phyloP scores from a whole-genome alignment of 2,888 invertebrate species.

The Junonia oenone region DNA sequence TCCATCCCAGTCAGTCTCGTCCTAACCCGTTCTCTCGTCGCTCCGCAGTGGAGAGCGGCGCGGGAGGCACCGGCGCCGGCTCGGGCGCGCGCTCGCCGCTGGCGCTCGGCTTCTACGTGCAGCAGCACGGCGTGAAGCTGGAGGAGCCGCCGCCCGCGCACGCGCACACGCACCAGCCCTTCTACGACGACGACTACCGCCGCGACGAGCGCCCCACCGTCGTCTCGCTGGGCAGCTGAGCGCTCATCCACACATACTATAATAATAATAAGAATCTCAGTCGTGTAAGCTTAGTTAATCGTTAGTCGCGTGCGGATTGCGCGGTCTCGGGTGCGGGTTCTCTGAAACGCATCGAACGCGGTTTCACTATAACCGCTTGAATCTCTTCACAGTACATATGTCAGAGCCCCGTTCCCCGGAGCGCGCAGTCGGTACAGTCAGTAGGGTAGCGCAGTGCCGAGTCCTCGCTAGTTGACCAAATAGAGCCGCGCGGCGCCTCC shows the following conservation, averaged over 20 bases:
- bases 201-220: slow-evolving; percentile 70
- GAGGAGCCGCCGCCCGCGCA: slow-evolving; percentile 57
- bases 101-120: slow-evolving; percentile 57
- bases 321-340: slow-evolving; percentile 33
- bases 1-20: no score
- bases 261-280: slow-evolving; percentile 46
- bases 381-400: no score
- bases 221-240: slow-evolving; percentile 73
- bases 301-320: slow-evolving; percentile 4
- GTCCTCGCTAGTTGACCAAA: slow-evolving; percentile 52
- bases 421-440: no score
- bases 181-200: slow-evolving; percentile 51
- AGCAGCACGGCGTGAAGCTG: slow-evolving; percentile 45
- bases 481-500: slow-evolving; percentile 19
- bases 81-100: slow-evolving; percentile 46
- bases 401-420: no score
- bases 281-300: neutral
- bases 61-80: slow-evolving; percentile 12
- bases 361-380: no score
- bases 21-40: no score
- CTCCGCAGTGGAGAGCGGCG: slow-evolving; percentile 13
- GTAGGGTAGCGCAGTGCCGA: slow-evolving; percentile 5
- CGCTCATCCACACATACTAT: no score
- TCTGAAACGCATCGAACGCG: no score
- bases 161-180: slow-evolving; percentile 37